Evolutionary conservation across 2,113 vertebrate genomes (phyloP).

Genomic region (Ariopsis seemanni): DNA sequence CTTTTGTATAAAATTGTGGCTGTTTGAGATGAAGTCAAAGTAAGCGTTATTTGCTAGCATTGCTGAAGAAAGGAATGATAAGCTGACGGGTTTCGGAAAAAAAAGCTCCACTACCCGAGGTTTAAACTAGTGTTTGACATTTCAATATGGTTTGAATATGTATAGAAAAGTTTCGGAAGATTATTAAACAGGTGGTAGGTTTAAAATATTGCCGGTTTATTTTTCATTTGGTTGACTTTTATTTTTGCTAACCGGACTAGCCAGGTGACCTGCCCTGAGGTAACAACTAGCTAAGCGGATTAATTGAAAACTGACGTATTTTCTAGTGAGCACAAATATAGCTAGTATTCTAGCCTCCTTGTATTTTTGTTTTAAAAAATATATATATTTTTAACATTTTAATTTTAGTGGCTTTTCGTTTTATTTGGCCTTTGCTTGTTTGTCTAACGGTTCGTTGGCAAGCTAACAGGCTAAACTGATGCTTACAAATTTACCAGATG

Average conservation of each 20-base stretch:
- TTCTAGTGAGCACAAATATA: not conserved
- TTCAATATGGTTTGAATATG: not conserved
- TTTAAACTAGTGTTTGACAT: not conserved
- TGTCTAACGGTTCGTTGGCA: not conserved
- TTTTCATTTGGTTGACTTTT: not conserved
- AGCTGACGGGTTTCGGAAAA: not conserved
- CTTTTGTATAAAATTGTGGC: not conserved
- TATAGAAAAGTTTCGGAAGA: not conserved
- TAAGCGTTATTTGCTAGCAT: not conserved
- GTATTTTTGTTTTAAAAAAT: no score
- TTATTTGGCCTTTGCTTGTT: not conserved
- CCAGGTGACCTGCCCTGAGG: not conserved
- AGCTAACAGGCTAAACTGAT: not conserved
- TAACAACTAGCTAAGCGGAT: constrained; percentile 21
- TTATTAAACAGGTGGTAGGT: not conserved
- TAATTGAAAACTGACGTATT: not conserved
- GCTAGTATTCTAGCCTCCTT: not conserved
- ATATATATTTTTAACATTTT: not conserved
- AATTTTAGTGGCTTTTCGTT: not conserved
- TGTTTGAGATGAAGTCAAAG: not conserved
- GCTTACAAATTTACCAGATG: not conserved
- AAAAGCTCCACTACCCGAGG: not conserved
- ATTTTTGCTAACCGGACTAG: not conserved
- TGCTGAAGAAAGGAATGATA: not conserved
- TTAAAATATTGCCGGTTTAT: not conserved